Base-by-base conservation (phyloP, 2,797 vertebrate species). In the Hoplostethus mediterraneus region DNA sequence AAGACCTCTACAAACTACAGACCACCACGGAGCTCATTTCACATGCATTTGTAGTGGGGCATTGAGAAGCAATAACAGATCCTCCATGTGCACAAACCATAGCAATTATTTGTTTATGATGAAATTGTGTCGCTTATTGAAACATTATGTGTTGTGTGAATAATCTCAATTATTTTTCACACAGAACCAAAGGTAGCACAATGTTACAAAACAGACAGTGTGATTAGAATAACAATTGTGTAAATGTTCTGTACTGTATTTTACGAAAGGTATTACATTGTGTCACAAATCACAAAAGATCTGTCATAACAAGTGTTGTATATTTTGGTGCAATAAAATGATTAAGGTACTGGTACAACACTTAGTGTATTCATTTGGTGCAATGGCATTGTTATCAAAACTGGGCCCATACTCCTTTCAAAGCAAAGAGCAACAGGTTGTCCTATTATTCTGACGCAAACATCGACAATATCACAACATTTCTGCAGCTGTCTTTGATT, bases 211-310 rank as follows among this genome's bases (percentile, higher is more conserved):
- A 84, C 42, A 84, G 16, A 52, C 16, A 61, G 52, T 59, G 77
- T 38, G 71, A 47, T 64, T 55, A 63, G 63, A 58, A 64, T 44
- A 13, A 58, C 33, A 21, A 31, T 12, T 47, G 36, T 77, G 67
- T 65, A 63, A 82, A 77, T 61, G 47, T 30, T 73, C 21, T 63
- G 61, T 69, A 61, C 53, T 4, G 0, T 44, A 71, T 65, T 79
- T 79, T 79, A 83, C 74, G 83, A 44, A 87, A 86, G 11, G 44
- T 80, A 45, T 73, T 68, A 63, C 14, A 33, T 56, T 69, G 54
- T 75, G 21, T 21, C 67, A 81, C 66, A 64, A 79, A 58, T 30
- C 53, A 57, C 67, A 63, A 78, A 31, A 83, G 71, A 51, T 67
- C 57, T 74, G 57, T 67, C 64, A 28, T 28, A 62, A 72, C 61